Evolutionary conservation across 1,140 invertebrate genomes (phyloP), one percentile per base, ranked within the genome.

Genomic region (Ephestia elutella): DNA sequence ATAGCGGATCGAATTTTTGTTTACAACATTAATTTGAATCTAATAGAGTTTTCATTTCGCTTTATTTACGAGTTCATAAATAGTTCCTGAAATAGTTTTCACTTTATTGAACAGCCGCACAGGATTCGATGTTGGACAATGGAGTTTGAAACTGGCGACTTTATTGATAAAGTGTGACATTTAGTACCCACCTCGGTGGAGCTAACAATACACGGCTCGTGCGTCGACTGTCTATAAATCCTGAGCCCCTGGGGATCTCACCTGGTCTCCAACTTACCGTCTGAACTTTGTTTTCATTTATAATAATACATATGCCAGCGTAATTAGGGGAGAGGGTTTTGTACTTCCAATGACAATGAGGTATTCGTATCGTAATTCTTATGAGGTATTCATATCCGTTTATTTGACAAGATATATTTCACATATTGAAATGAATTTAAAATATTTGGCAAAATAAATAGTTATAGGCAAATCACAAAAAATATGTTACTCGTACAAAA

Each of bases 141-240:
- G 15, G 13, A 3, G 38, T n/a, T 44, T 44, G 38, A 2, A 35
- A 35, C 38, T 44, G 38, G 38, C 15, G 13, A 17, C 38, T 44
- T 44, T 56, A 56, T 50, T 62, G 54, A 59, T 59, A 61, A 59
- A 68, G 35, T 54, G 51, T 59, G 54, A 62, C 57, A 49, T 53
- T 62, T 62, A 62, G 62, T 62, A 62, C 62, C 59, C 49, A 8
- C 49, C 50, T 21, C 19, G 20, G 20, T 32, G 11, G 30, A 32
- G 30, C 20, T 53, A 53, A 21, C 50, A 25, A 53, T 50, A 50
- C 19, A 21, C 19, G 13, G 19, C 28, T 53, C 21, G 19, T 21
- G 49, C 60, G 21, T 28, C n/a, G n/a, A n/a, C n/a, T n/a, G n/a
- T n/a, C 54, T 56, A 67, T 67, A 70, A 70, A 67, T 70, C 55